These are phyloP conservation scores for Rhinoderma darwinii DNA, from an alignment of 2,113 vertebrate species.

Conservation along the genomic window DNA sequence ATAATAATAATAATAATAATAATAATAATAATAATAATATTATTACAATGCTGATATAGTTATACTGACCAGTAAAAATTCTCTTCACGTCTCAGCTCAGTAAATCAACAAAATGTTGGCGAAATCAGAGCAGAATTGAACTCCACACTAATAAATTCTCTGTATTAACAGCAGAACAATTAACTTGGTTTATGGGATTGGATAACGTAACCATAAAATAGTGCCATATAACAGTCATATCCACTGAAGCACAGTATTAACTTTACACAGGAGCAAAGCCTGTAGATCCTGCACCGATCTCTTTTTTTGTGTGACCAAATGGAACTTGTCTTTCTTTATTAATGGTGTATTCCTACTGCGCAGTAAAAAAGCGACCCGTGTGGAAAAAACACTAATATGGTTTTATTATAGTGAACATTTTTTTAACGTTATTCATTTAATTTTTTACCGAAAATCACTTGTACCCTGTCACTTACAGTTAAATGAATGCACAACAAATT, in stretches of 20 bases:
- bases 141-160: constrained; percentile 43
- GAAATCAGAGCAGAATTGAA: not conserved
- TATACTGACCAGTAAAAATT: not conserved
- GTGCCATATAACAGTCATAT: constrained; percentile 7
- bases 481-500: no score
- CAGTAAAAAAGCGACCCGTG: no score
- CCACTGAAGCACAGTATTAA: constrained; percentile 4
- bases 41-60: not conserved
- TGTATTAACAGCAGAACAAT: constrained; percentile 37
- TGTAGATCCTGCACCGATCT: not conserved
- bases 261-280: not conserved
- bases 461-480: no score
- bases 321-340: not conserved
- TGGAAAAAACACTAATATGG: no score
- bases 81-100: not conserved
- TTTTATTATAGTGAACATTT: no score
- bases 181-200: constrained; percentile 53
- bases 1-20: no score
- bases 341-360: no score
- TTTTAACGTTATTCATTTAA: no score
- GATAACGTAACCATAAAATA: constrained; percentile 43
- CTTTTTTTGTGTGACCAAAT: not conserved
- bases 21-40: no score
- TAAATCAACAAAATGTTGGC: not conserved
- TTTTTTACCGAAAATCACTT: no score